phyloP scores from a whole-genome alignment of 1,140 invertebrate species.

The Camponotus vicinus region DNA sequence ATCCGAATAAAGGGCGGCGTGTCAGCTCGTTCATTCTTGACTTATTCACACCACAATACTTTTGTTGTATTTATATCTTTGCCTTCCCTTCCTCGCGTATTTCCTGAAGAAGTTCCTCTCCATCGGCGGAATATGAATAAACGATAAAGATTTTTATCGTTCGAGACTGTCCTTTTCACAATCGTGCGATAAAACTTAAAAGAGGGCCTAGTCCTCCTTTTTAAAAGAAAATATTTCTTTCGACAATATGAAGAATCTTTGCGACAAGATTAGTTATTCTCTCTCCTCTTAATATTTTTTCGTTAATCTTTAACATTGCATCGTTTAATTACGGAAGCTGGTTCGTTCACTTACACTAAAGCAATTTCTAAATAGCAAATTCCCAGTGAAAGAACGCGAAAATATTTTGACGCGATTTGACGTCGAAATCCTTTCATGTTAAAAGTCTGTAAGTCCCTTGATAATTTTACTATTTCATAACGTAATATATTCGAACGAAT shows the following conservation, averaged over 20 bases:
- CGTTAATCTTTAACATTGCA: background rate
- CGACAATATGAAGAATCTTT: background rate
- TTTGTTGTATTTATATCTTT: conserved; percentile 52
- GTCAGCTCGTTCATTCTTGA: conserved; percentile 38
- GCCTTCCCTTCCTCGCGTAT: background rate
- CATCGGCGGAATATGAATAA: conserved; percentile 44
- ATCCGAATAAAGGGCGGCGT: conserved; percentile 55
- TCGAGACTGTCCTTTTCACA: conserved; percentile 12
- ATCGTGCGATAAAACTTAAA: conserved; percentile 31
- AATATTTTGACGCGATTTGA: background rate
- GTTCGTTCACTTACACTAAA: background rate
- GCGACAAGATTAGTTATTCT: background rate
- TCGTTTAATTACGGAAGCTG: background rate
- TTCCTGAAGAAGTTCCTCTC: conserved; percentile 35
- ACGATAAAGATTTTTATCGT: conserved; percentile 52
- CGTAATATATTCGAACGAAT: background rate
- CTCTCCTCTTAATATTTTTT: background rate
- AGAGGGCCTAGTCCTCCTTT: background rate
- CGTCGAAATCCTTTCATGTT: background rate
- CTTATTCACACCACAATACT: conserved; percentile 51
- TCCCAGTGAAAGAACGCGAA: background rate
- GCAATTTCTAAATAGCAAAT: background rate
- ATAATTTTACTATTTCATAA: background rate
- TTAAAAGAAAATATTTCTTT: conserved; percentile 1
- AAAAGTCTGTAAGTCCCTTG: background rate